phyloP scores from a whole-genome alignment of 2,888 invertebrate genomes.

The Andrena camellia region DNA sequence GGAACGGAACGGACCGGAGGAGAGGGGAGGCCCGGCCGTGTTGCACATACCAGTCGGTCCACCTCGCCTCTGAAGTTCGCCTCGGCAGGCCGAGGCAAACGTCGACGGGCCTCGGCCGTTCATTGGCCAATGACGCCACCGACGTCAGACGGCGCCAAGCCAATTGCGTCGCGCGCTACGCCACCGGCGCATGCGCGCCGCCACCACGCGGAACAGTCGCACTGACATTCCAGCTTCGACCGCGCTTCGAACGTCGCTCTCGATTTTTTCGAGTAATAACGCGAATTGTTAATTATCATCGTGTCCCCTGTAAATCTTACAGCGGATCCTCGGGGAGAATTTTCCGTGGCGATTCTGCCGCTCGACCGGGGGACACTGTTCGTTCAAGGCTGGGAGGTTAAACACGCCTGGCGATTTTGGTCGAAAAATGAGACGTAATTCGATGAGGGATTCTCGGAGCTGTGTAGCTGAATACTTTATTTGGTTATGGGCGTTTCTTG shows the following conservation, averaged over 20 bases:
- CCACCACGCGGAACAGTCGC: constrained; percentile 16
- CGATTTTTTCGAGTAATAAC: constrained; percentile 24
- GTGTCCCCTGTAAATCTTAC: not conserved
- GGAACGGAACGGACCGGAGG: constrained; percentile 27
- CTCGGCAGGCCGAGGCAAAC: constrained; percentile 69
- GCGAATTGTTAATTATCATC: not conserved
- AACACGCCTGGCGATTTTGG: no score
- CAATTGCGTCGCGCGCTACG: constrained; percentile 61
- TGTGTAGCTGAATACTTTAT: no score
- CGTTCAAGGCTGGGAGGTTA: no score
- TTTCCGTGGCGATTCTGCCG: no score
- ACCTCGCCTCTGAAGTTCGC: constrained; percentile 72
- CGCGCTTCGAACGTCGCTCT: constrained; percentile 40
- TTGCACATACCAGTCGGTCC: constrained; percentile 73
- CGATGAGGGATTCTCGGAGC: no score
- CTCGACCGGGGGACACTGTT: no score
- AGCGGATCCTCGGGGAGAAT: no score
- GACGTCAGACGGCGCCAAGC: constrained; percentile 77
- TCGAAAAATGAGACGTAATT: no score
- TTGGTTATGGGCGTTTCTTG: no score
- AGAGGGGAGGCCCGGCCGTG: constrained; percentile 55
- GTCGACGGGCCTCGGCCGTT: constrained; percentile 61
- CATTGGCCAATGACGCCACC: constrained; percentile 80
- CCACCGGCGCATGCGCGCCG: constrained; percentile 53
- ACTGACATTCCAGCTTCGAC: constrained; percentile 57